Evolutionary conservation across 30 jellyfish, hydroid and myxozoan species (phyloP).

Genomic region (Aurelia sp.): DNA sequence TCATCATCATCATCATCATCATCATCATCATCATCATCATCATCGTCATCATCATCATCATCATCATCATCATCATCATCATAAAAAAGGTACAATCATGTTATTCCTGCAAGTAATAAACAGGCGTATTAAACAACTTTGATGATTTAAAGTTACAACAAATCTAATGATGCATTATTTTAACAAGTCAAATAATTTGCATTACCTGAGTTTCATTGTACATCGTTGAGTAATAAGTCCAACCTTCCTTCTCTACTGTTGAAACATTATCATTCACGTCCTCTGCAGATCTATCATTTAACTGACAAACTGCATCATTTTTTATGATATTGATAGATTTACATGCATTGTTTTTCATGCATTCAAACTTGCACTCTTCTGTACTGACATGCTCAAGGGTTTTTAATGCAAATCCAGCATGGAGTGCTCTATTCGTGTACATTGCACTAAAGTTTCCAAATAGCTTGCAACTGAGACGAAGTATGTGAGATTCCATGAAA

Average conservation of each 20-base stretch:
- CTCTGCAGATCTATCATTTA: slow-evolving; percentile 4
- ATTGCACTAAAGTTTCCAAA: slow-evolving; percentile 22
- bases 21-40: too few relatives aligned
- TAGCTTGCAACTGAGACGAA: slow-evolving; percentile 15
- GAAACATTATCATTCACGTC: neutral
- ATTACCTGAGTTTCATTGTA: slow-evolving; percentile 18
- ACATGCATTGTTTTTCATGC: neutral
- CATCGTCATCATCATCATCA: too few relatives aligned
- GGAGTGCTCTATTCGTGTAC: neutral
- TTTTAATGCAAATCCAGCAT: neutral
- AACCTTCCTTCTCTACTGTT: neutral
- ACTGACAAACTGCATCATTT: slow-evolving; percentile 6
- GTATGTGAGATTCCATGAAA: neutral
- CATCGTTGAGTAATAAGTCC: slow-evolving; percentile 49
- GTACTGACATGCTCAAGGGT: slow-evolving; percentile 6
- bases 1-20: too few relatives aligned
- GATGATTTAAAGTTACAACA: too few relatives aligned
- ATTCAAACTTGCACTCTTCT: slow-evolving; percentile 6
- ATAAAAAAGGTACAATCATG: too few relatives aligned
- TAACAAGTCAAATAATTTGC: neutral
- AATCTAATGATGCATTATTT: too few relatives aligned
- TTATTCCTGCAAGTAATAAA: too few relatives aligned
- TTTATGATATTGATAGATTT: slow-evolving; percentile 19
- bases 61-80: too few relatives aligned
- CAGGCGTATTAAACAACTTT: too few relatives aligned